phyloP scores from a whole-genome alignment of 2,888 invertebrate species.

The Oligia fasciuncula region DNA sequence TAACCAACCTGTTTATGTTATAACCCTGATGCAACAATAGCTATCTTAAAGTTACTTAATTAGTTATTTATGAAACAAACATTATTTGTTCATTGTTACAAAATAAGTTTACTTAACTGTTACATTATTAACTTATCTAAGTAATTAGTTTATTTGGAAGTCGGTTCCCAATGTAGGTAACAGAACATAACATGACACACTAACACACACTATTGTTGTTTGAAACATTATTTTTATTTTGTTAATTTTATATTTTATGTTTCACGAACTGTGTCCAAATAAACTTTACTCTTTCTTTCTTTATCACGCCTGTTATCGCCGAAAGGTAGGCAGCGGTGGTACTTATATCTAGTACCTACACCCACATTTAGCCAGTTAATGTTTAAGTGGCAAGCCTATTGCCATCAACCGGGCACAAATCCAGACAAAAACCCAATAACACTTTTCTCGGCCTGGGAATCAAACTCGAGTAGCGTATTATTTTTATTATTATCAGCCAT shows the following conservation, averaged over 20 bases:
- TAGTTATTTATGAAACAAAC: conserved; percentile 1
- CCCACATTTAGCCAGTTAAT: no score
- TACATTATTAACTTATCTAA: neutral
- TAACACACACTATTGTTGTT: no score
- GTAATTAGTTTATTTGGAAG: neutral
- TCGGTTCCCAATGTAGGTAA: neutral
- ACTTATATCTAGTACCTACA: neutral
- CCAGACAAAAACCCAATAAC: neutral
- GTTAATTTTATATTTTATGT: no score
- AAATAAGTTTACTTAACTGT: conserved; percentile 8
- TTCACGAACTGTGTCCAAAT: no score
- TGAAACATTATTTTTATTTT: no score
- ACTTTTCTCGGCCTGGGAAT: no score
- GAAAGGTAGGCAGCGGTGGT: neutral
- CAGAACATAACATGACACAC: no score
- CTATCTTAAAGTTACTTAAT: neutral
- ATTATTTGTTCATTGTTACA: conserved; percentile 15
- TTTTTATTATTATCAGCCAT: no score
- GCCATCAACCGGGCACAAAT: neutral
- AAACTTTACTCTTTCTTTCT: no score
- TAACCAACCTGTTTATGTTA: neutral
- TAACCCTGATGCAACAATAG: neutral
- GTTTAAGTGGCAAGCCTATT: neutral
- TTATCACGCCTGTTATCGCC: neutral
- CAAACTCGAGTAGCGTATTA: neutral